Evolutionary conservation across 2,888 invertebrate species (phyloP).

Genomic region (Mellilla xanthometata): DNA sequence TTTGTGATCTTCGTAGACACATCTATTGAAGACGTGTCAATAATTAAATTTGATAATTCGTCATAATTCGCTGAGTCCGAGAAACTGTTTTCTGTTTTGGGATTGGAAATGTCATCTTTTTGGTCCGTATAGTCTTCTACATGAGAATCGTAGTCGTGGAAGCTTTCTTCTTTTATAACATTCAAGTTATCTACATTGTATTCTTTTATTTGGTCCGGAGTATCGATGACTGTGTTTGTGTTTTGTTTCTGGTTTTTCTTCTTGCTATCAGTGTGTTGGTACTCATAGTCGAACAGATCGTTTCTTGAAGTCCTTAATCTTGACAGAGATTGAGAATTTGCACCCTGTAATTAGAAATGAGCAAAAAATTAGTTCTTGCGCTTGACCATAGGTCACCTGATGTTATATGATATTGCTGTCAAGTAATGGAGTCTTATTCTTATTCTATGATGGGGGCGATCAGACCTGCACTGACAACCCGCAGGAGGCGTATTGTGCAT

Average conservation of each 20-base stretch:
- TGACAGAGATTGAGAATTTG: slow-evolving; percentile 16
- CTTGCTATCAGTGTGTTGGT: slow-evolving; percentile 11
- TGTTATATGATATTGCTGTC: too few relatives aligned
- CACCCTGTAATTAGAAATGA: slow-evolving; percentile 9
- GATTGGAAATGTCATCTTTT: background rate
- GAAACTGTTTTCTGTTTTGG: background rate
- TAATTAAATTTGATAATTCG: background rate
- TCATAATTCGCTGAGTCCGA: background rate
- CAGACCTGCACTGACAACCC: too few relatives aligned
- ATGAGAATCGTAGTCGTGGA: slow-evolving; percentile 4
- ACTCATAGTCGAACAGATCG: slow-evolving; percentile 21
- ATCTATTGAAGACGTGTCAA: background rate
- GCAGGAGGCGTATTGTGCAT: too few relatives aligned
- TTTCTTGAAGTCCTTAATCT: slow-evolving; percentile 14
- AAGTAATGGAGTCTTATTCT: too few relatives aligned
- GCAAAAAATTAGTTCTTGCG: too few relatives aligned
- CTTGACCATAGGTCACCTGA: too few relatives aligned
- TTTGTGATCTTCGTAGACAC: background rate
- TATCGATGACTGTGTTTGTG: background rate
- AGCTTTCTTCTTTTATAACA: slow-evolving; percentile 7
- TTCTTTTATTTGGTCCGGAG: background rate
- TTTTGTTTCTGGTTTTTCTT: background rate
- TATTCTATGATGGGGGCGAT: too few relatives aligned
- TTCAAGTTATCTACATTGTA: background rate
- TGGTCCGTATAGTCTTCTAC: slow-evolving; percentile 2